phyloP scores from a whole-genome alignment of 2,888 invertebrate species.

The Corythucha ciliata region DNA sequence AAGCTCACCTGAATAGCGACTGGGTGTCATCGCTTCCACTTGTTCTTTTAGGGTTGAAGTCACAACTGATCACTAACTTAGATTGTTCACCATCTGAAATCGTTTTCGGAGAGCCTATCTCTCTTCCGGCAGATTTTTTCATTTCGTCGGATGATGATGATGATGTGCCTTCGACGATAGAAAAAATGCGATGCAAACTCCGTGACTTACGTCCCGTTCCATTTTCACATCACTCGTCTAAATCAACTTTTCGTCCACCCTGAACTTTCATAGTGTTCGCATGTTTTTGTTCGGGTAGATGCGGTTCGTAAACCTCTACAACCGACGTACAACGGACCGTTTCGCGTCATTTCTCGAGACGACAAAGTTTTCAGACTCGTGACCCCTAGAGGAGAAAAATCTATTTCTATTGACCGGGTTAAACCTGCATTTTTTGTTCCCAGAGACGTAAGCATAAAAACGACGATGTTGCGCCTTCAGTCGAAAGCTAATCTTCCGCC shows the following conservation, averaged over 20 bases:
- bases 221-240: background rate
- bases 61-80: background rate
- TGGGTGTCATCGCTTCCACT: conserved; percentile 4
- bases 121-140: background rate
- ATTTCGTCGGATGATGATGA: too few species aligned
- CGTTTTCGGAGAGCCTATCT: background rate
- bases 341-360: background rate
- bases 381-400: background rate
- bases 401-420: conserved; percentile 5
- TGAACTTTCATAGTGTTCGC: too few species aligned
- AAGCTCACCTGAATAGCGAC: background rate
- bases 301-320: conserved; percentile 17
- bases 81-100: background rate
- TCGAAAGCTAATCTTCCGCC: too few species aligned
- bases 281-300: conserved; percentile 21
- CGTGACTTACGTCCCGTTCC: background rate
- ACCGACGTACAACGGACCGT: conserved; percentile 21
- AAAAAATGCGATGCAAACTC: background rate
- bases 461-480: too few species aligned
- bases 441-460: too few species aligned
- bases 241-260: too few species aligned
- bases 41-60: background rate
- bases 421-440: conserved; percentile 7
- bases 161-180: background rate
- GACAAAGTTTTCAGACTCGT: background rate